Evolutionary conservation across 2,888 invertebrate species (phyloP).

Genomic region (Morpho achilles): DNA sequence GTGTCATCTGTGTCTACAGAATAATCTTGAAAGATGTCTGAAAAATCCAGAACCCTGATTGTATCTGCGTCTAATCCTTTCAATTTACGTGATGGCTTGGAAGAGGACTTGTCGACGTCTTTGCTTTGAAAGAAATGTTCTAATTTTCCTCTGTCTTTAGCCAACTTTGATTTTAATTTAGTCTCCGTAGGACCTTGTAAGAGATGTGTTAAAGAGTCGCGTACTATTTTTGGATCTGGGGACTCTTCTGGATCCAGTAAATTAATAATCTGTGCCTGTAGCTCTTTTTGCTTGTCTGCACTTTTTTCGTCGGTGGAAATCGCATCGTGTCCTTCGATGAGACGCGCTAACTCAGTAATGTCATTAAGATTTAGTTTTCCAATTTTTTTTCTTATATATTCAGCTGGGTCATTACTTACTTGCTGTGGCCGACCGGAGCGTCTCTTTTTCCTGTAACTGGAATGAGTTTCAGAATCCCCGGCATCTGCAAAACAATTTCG

Average conservation of each 20-base stretch:
- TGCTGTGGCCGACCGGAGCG: conserved; percentile 54
- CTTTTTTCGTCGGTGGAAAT: conserved; percentile 33
- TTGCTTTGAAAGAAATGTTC: conserved; percentile 46
- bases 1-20: conserved; percentile 55
- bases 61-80: conserved; percentile 54
- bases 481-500: conserved; percentile 41
- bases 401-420: conserved; percentile 69
- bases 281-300: conserved; percentile 47
- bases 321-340: conserved; percentile 61
- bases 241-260: conserved; percentile 59
- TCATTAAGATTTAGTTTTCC: conserved; percentile 64
- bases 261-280: conserved; percentile 64
- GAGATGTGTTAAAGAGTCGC: conserved; percentile 51
- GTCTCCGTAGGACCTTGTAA: conserved; percentile 50
- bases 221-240: conserved; percentile 48
- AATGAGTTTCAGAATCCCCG: conserved; percentile 59
- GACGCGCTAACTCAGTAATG: conserved; percentile 58
- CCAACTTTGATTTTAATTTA: conserved; percentile 36
- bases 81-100: conserved; percentile 47
- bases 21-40: conserved; percentile 48
- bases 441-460: conserved; percentile 63
- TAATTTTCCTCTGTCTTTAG: conserved; percentile 34
- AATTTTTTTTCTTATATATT: conserved; percentile 60
- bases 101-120: conserved; percentile 34
- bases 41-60: conserved; percentile 40